Base-by-base conservation (phyloP, 2,888 invertebrate genomes). In the Julus scanicus region DNA sequence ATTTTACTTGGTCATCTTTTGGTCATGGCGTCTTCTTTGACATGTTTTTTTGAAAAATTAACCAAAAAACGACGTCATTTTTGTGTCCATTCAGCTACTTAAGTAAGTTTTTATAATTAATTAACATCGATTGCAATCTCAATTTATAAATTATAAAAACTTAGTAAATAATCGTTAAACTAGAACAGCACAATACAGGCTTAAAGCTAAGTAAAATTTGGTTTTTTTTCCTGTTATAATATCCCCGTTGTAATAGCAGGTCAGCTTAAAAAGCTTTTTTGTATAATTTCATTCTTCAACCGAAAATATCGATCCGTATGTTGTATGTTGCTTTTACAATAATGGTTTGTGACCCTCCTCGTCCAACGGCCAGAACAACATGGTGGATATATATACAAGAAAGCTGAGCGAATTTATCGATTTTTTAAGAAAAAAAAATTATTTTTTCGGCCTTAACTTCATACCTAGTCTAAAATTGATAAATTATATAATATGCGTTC, bases 251-350 rank as follows among this genome's bases (percentile, higher is more conserved):
- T 63, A 63, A 63, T n/a, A 63, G 57, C 57, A 63, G 57, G 57
- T 63, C 57, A 63, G 57, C 57, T 63, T 63, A 63, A 63, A 63
- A 15, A 11, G 57, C 57, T 40, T 84, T 39, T 84, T 40, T 84
- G 40, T 84, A 84, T 84, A 84, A 40, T 40, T 84, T 84, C 84
- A 84, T 84, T 84, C 84, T 84, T 39, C 84, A 84, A 84, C 13
- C 20, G 40, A 84, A 83, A 84, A 84, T 84, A 84, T 84, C 84
- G 84, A 84, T 84, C 84, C 15, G 84, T 84, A 84, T 40, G 84
- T 84, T 84, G 84, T 40, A 84, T 29, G 57, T 63, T 63, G 57
- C 57, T 63, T 84, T 84, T 84, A 40, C 40, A 84, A 84, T 84
- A 40, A 84, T 84, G 84, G 39, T 37, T 84, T 84, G 39, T 84